phyloP scores from a whole-genome alignment of 2,888 invertebrate genomes.

The Atherix ibis region DNA sequence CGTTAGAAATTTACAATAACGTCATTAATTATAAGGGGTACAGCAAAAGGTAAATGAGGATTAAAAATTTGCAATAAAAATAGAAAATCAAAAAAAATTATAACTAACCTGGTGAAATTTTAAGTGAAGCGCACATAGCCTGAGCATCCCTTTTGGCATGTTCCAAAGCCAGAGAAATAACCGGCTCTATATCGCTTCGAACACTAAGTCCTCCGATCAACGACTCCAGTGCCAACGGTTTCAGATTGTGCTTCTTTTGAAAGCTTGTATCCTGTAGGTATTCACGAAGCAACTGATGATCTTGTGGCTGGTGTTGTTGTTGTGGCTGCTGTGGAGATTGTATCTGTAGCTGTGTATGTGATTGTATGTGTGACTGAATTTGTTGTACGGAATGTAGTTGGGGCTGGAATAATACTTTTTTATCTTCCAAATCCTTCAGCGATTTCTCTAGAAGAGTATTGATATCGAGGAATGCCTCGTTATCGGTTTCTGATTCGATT shows the following conservation, averaged over 20 bases:
- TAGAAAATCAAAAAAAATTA: conserved; percentile 1
- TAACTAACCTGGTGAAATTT: conserved; percentile 73
- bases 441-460: conserved; percentile 21
- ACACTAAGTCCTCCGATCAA: conserved; percentile 39
- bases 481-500: conserved; percentile 28
- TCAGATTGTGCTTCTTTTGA: conserved; percentile 67
- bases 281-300: conserved; percentile 63
- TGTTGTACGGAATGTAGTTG: too few relatives aligned
- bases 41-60: background rate
- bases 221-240: conserved; percentile 55
- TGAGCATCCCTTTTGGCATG: conserved; percentile 75
- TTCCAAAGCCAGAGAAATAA: conserved; percentile 70
- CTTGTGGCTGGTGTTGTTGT: conserved; percentile 32
- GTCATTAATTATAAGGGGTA: too few relatives aligned
- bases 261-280: conserved; percentile 72
- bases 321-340: conserved; percentile 2
- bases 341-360: conserved; percentile 4
- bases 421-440: conserved; percentile 12
- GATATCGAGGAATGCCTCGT: conserved; percentile 27
- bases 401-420: too few relatives aligned
- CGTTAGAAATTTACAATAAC: too few relatives aligned
- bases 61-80: background rate
- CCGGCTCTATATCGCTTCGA: conserved; percentile 65
- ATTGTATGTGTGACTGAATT: background rate
- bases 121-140: conserved; percentile 66